phyloP scores from a whole-genome alignment of 2,797 vertebrate species.

The Platyrinchus mystaceus region DNA sequence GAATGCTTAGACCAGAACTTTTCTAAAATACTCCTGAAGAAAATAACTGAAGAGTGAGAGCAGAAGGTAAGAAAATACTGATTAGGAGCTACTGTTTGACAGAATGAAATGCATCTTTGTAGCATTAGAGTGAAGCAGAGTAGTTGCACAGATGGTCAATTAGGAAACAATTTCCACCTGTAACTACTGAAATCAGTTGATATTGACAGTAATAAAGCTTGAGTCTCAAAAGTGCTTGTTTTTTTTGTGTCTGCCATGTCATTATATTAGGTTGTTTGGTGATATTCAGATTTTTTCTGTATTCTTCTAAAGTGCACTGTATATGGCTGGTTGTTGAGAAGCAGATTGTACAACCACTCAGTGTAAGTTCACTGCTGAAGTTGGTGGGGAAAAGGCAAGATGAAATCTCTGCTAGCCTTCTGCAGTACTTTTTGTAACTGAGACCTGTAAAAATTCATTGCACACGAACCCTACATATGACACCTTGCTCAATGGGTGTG shows the following conservation, averaged over 20 bases:
- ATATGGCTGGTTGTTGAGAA: not conserved
- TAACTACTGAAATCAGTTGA: slow-evolving; percentile 40
- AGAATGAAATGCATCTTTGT: not conserved
- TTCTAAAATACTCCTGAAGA: not conserved
- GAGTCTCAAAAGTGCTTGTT: not conserved
- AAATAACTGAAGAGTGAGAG: not conserved
- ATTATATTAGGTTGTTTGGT: not conserved
- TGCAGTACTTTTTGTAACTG: not conserved
- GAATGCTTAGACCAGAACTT: not conserved
- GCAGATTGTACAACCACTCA: not conserved
- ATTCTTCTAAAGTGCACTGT: not conserved
- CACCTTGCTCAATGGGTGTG: not conserved
- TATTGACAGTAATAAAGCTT: slow-evolving; percentile 28
- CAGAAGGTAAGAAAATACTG: not conserved
- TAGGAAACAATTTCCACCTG: slow-evolving; percentile 43
- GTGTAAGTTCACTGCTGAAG: not conserved
- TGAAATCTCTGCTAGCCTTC: not conserved
- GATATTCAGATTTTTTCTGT: not conserved
- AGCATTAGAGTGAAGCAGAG: not conserved
- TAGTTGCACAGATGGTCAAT: slow-evolving; percentile 42
- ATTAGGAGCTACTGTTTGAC: not conserved
- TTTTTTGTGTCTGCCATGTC: not conserved
- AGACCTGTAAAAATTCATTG: not conserved
- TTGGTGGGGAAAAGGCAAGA: not conserved
- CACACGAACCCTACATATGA: accelerated